Percentiles rank a stretch among this genome's conserved stretches.
Conservation (phyloP, 2,113 vertebrate species). For the Grantiella picta region DNA sequence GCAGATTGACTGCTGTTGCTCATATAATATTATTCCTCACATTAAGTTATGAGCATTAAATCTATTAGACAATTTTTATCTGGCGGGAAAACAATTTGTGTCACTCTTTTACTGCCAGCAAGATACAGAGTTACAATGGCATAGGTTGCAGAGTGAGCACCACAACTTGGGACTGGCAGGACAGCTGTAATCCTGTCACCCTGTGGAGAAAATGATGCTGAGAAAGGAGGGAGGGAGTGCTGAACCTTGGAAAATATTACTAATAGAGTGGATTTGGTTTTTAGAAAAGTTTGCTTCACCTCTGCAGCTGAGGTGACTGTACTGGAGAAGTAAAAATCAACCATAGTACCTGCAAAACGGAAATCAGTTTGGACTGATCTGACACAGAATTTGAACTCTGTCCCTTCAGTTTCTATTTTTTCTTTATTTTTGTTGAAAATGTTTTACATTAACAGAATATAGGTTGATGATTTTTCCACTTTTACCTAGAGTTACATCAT, state of each 20-base stretch:
- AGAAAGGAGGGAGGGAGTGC: not conserved
- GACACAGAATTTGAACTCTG: not conserved
- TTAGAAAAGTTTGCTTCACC: not conserved
- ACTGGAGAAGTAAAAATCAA: not conserved
- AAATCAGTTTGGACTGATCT: not conserved
- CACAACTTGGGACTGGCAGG: not conserved
- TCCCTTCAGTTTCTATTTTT: not conserved
- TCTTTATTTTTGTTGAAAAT: not conserved
- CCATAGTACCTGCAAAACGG: not conserved
- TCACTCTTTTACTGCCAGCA: slow-evolving; percentile 19
- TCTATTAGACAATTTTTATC: slow-evolving; percentile 33
- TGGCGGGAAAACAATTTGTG: slow-evolving; percentile 38
- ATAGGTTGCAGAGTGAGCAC: not conserved
- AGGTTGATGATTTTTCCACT: not conserved
- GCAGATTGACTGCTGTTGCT: slow-evolving; percentile 5
- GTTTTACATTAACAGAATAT: not conserved
- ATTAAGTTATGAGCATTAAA: slow-evolving; percentile 35
- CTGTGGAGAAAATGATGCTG: not conserved
- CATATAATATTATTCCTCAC: not conserved
- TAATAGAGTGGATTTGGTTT: not conserved
- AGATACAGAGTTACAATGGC: slow-evolving; percentile 21
- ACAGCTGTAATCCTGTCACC: not conserved
- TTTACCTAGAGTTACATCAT: not conserved
- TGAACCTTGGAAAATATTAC: not conserved
- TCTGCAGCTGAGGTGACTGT: not conserved